Base-by-base conservation (phyloP, 2,797 vertebrate genomes). In the Manis pentadactyla region DNA sequence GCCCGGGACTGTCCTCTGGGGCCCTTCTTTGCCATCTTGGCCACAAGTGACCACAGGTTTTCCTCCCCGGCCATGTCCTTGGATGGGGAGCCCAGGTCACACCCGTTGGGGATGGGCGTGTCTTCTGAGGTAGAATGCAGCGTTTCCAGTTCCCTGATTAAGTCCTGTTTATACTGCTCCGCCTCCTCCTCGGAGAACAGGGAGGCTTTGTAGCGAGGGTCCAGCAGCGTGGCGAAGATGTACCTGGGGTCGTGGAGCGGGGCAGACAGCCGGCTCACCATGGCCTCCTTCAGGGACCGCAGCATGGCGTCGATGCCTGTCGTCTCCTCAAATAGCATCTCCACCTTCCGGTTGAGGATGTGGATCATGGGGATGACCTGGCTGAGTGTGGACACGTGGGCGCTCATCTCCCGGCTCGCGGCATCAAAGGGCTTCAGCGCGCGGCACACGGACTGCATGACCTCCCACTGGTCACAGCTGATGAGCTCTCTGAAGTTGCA, bases 251-350 rank as follows among this genome's bases (percentile, higher is more conserved):
- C 99, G 0, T 99, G 99, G 98, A 99, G 99, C 0, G 99, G 99
- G 83, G 99, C 99, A 0, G 99, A 99, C 98, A 99, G 98, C 85
- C 99, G 99, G 98, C 99, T 99, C 85, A 99, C 99, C 99, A 99
- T 99, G 95, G 99, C 99, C 96, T 99, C 99, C 98, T 99, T 99
- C 53, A 99, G 98, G 42, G 99, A 99, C 97, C 99, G 99, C 31
- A 99, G 99, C 99, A 99, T 99, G 97, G 99, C 99, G 98, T 99
- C 99, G 66, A 99, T 99, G 97, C 99, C 99, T 99, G 99, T 99
- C 0, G 99, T 99, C 98, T 99, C 99, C 66, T 99, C 99, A 87
- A 99, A 99, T 9, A 99, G 99, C 98, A 99, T 99, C 98, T 99
- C 99, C 83, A 99, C 99, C 97, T 99, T 99, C 92, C 99, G 98